phyloP scores from a whole-genome alignment of 2,113 vertebrate species.

The Tragelaphus buxtoni region DNA sequence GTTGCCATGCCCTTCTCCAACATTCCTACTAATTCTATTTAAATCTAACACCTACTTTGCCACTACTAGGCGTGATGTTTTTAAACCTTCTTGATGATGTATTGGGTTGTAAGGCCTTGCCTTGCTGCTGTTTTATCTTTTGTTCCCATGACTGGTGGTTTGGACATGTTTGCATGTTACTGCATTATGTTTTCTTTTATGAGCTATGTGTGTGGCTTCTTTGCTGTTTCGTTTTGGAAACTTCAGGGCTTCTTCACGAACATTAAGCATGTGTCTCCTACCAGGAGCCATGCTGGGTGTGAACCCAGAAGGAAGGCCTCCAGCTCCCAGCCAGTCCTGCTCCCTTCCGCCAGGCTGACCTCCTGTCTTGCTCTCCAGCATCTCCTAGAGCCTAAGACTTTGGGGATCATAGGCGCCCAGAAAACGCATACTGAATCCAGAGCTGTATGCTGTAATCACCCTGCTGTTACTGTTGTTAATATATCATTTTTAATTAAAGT shows the following conservation, averaged over 20 bases:
- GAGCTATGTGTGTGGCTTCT: not conserved
- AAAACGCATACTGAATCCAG: fast-evolving
- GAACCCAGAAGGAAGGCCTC: not conserved
- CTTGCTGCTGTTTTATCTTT: no score
- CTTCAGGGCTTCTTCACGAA: not conserved
- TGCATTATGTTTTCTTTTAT: not conserved
- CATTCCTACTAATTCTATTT: not conserved
- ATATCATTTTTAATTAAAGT: not conserved
- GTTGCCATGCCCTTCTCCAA: not conserved
- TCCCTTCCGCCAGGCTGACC: not conserved
- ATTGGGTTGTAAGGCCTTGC: fast-evolving
- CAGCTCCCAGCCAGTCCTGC: not conserved
- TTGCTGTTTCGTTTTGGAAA: not conserved
- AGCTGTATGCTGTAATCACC: not conserved
- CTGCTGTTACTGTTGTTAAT: not conserved
- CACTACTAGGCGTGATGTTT: fast-evolving
- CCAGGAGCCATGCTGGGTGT: not conserved
- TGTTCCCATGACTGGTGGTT: no score
- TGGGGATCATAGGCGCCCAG: not conserved
- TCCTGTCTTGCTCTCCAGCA: not conserved
- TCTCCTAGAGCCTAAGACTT: not conserved
- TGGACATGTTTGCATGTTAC: fast-evolving
- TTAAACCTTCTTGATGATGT: fast-evolving
- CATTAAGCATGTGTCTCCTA: not conserved
- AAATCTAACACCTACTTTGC: fast-evolving